These are phyloP conservation scores for Pristis pectinata DNA, from an alignment of 2,797 vertebrate genomes.

Conservation along the genomic window DNA sequence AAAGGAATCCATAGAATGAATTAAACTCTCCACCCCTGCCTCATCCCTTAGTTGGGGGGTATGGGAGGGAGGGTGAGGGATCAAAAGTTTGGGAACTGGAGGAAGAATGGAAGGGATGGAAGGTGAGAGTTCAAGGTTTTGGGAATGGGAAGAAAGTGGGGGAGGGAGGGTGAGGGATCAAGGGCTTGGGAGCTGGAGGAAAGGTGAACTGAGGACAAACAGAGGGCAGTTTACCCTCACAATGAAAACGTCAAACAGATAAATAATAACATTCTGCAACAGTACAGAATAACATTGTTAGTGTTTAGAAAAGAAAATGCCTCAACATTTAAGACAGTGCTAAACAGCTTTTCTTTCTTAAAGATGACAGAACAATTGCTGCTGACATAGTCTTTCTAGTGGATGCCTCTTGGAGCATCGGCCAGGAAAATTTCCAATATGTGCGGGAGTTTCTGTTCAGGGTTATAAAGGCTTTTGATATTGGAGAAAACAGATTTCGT, in stretches of 20 bases:
- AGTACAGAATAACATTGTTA: background rate
- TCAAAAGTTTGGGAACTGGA: background rate
- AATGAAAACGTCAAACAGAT: background rate
- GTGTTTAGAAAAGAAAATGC: constrained; percentile 38
- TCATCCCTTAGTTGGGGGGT: no score
- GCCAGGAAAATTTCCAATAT: constrained; percentile 75
- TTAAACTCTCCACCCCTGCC: background rate
- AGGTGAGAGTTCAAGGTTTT: background rate
- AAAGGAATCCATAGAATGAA: background rate
- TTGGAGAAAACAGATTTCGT: constrained; percentile 64
- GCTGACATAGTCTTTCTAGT: constrained; percentile 91
- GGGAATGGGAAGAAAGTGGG: background rate
- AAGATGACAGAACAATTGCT: constrained; percentile 71
- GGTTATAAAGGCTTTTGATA: constrained; percentile 69
- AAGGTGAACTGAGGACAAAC: constrained; percentile 23
- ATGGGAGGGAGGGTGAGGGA: background rate
- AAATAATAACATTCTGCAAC: constrained; percentile 6
- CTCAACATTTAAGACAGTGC: constrained; percentile 47
- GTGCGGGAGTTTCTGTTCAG: constrained; percentile 74
- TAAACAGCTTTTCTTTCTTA: constrained; percentile 68
- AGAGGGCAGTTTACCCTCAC: background rate
- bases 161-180: background rate
- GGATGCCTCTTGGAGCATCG: constrained; percentile 80
- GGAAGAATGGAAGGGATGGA: background rate
- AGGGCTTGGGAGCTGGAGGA: background rate